Evolutionary conservation across 2,113 vertebrate species (phyloP).

Genomic region (Tetrao urogallus): DNA sequence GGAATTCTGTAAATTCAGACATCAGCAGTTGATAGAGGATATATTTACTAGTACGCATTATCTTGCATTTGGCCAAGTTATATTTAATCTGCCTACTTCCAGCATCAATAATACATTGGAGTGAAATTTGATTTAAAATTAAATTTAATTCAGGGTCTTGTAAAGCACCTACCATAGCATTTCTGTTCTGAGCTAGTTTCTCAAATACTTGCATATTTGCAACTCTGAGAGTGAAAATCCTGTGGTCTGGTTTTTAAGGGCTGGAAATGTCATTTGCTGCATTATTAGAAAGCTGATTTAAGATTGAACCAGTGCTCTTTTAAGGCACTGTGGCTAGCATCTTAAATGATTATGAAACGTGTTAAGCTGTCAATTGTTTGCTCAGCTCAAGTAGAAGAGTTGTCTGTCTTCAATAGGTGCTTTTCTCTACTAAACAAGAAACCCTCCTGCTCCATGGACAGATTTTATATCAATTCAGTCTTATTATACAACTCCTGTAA

Average conservation of each 20-base stretch:
- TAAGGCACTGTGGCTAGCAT: neutral
- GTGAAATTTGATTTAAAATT: neutral
- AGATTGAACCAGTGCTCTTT: neutral
- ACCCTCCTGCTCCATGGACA: neutral
- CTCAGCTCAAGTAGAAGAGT: neutral
- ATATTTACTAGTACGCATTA: neutral
- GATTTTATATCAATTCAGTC: neutral
- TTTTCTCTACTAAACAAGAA: neutral
- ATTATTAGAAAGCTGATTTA: neutral
- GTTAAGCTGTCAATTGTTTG: neutral
- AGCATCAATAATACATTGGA: neutral
- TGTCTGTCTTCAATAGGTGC: neutral
- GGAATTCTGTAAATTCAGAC: neutral
- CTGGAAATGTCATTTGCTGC: neutral
- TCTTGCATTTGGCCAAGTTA: neutral
- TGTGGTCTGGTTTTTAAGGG: neutral
- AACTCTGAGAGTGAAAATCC: neutral
- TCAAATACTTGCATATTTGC: neutral
- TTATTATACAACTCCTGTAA: neutral
- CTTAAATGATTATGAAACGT: neutral
- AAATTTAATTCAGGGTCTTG: neutral
- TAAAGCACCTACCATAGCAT: neutral
- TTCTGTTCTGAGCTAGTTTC: neutral
- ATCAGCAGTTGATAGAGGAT: neutral
- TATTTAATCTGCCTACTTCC: neutral